Evolutionary conservation across 2,888 invertebrate genomes (phyloP).

Genomic region (Sminthurides aquaticus): DNA sequence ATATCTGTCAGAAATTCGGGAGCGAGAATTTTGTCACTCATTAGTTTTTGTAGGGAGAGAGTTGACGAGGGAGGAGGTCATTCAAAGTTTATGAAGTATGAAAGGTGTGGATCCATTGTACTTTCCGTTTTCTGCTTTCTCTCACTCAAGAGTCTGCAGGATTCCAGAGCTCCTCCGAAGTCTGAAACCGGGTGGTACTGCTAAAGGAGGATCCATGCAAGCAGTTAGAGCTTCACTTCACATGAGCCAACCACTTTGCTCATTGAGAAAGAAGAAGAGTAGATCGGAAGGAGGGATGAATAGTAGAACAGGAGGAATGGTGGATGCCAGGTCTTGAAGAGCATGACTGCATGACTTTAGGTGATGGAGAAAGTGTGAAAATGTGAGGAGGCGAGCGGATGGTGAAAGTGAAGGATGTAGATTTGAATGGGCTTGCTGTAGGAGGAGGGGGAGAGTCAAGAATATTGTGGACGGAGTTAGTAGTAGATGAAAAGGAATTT

Average conservation of each 20-base stretch:
- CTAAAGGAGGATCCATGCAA: too few relatives aligned
- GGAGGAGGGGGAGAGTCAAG: not conserved
- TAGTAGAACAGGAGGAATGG: too few relatives aligned
- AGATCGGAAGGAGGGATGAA: too few relatives aligned
- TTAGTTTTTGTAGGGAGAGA: constrained; percentile 34
- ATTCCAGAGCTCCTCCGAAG: too few relatives aligned
- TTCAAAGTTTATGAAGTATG: constrained; percentile 39
- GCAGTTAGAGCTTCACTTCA: too few relatives aligned
- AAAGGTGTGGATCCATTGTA: constrained; percentile 19
- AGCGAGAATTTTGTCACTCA: constrained; percentile 39
- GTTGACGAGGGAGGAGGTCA: constrained; percentile 30
- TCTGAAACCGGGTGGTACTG: too few relatives aligned
- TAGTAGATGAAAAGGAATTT: not conserved
- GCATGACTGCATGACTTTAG: too few relatives aligned
- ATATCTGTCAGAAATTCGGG: constrained; percentile 38
- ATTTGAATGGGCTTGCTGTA: not conserved
- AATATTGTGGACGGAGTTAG: not conserved
- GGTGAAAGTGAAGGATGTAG: not conserved
- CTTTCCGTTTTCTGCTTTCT: not conserved
- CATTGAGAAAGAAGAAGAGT: too few relatives aligned
- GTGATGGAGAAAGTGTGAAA: too few relatives aligned
- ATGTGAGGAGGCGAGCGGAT: not conserved
- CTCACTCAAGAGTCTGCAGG: not conserved
- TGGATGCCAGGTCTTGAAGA: too few relatives aligned
- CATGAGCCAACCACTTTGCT: too few relatives aligned